Percentiles rank a stretch among this genome's conserved stretches.
These are phyloP conservation scores for Sesamia inferens DNA, from an alignment of 2,888 invertebrate genomes.

Conservation along the genomic window DNA sequence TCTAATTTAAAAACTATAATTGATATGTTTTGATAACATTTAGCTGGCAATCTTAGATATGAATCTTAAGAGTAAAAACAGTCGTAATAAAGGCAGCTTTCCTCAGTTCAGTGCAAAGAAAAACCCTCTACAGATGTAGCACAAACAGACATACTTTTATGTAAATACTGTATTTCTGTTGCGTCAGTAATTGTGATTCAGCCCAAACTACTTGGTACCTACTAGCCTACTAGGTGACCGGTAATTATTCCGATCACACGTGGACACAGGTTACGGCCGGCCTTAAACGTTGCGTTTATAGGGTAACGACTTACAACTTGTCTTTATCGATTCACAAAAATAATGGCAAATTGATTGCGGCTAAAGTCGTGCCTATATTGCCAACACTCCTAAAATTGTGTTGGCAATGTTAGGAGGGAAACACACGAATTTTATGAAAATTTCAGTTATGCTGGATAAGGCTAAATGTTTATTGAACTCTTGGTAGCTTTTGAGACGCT, in stretches of 20 bases:
- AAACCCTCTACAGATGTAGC: slow-evolving; percentile 30
- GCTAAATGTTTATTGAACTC: slow-evolving; percentile 45
- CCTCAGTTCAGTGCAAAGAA: slow-evolving; percentile 27
- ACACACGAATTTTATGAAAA: slow-evolving; percentile 48
- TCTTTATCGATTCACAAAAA: slow-evolving; percentile 80
- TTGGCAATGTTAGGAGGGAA: slow-evolving; percentile 46
- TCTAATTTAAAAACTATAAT: slow-evolving; percentile 48
- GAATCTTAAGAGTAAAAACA: slow-evolving; percentile 30
- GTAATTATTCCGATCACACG: slow-evolving; percentile 88
- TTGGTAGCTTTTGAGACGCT: slow-evolving; percentile 45
- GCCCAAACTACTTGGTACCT: slow-evolving; percentile 72
- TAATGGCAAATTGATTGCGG: slow-evolving; percentile 66
- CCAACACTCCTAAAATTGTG: slow-evolving; percentile 7
- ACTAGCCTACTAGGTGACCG: slow-evolving; percentile 63
- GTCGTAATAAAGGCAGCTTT: slow-evolving; percentile 20
- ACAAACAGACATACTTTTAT: slow-evolving; percentile 48
- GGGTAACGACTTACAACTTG: slow-evolving; percentile 82
- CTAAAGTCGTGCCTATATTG: slow-evolving; percentile 51
- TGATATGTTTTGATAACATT: slow-evolving; percentile 47
- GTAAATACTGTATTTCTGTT: slow-evolving; percentile 67
- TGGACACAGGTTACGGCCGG: slow-evolving; percentile 84
- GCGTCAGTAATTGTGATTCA: slow-evolving; percentile 84
- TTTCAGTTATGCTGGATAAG: slow-evolving; percentile 38
- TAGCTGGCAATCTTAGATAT: slow-evolving; percentile 41
- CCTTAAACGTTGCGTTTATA: slow-evolving; percentile 81